These are phyloP conservation scores for Galaxea fascicularis DNA, from an alignment of 92 coral and sea anemone genomes.

Conservation along the genomic window DNA sequence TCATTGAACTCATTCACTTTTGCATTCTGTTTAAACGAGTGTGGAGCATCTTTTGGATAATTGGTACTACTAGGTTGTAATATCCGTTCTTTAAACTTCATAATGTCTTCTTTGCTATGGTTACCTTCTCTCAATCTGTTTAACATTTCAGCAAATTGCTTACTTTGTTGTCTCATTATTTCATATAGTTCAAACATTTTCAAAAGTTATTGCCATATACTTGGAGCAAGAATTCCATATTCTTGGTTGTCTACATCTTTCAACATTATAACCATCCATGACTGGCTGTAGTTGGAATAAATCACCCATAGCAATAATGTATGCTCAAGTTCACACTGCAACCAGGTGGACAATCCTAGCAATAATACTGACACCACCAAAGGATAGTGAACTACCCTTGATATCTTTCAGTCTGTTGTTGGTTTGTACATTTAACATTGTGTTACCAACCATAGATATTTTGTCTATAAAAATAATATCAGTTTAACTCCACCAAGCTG, in stretches of 20 bases:
- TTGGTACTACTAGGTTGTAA: slow-evolving; percentile 14
- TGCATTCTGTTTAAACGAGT: slow-evolving; percentile 19
- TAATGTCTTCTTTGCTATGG: slow-evolving; percentile 54
- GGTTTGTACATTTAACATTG: slow-evolving; percentile 75
- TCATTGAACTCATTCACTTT: slow-evolving; percentile 47
- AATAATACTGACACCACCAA: slow-evolving; percentile 75
- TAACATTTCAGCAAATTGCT: slow-evolving; percentile 68
- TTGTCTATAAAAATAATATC: slow-evolving; percentile 61
- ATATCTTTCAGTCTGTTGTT: slow-evolving; percentile 61
- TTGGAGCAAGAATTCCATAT: slow-evolving; percentile 74
- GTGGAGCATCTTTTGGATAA: slow-evolving; percentile 43
- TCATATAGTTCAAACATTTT: slow-evolving; percentile 60
- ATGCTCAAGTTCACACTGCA: too few species aligned
- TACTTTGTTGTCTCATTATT: slow-evolving; percentile 74
- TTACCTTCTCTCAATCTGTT: slow-evolving; percentile 71
- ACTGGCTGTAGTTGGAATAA: slow-evolving; percentile 69
- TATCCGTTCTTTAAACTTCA: slow-evolving; percentile 54
- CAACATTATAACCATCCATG: slow-evolving; percentile 76
- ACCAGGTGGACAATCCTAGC: too few species aligned
- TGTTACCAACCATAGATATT: slow-evolving; percentile 81
- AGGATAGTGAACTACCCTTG: slow-evolving; percentile 56
- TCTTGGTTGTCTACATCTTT: slow-evolving; percentile 66
- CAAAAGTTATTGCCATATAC: slow-evolving; percentile 30
- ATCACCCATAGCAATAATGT: slow-evolving; percentile 72
- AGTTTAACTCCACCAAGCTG: slow-evolving; percentile 63